phyloP scores from a whole-genome alignment of 2,113 vertebrate genomes.

The Morphnarchus princeps region DNA sequence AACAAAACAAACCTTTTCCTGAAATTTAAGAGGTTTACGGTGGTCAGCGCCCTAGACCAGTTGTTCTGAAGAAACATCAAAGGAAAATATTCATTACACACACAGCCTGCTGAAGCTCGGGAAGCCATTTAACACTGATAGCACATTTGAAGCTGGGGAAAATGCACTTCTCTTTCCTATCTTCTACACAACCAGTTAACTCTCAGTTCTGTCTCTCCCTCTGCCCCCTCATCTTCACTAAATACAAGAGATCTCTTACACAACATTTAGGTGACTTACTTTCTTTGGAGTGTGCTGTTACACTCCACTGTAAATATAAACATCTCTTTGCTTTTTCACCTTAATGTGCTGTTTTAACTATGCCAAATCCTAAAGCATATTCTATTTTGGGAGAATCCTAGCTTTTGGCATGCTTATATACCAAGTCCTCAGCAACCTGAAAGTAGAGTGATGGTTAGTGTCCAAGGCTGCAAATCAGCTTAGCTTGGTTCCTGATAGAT shows the following conservation, averaged over 20 bases:
- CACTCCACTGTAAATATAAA: background rate
- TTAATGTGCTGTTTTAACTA: background rate
- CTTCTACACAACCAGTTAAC: background rate
- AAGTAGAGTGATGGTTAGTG: conserved; percentile 3
- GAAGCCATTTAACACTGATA: background rate
- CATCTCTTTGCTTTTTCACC: background rate
- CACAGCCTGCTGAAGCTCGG: background rate
- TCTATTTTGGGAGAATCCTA: conserved; percentile 5
- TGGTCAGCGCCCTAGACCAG: background rate
- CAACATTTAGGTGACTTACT: background rate
- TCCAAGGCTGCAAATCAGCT: conserved; percentile 51
- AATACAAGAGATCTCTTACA: background rate
- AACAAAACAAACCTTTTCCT: background rate
- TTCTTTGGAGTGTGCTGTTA: background rate
- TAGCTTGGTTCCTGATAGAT: conserved; percentile 12
- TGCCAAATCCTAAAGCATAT: background rate
- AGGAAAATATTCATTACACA: background rate
- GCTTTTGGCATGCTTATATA: background rate
- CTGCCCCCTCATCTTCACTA: background rate
- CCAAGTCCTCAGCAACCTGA: conserved; percentile 6
- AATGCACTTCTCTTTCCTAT: background rate
- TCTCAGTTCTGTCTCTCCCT: background rate
- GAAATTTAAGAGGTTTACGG: conserved; percentile 42
- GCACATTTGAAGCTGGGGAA: background rate
- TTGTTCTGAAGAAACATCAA: conserved; percentile 7